Conservation (phyloP, 2,888 invertebrate genomes). For the Empis livida region DNA sequence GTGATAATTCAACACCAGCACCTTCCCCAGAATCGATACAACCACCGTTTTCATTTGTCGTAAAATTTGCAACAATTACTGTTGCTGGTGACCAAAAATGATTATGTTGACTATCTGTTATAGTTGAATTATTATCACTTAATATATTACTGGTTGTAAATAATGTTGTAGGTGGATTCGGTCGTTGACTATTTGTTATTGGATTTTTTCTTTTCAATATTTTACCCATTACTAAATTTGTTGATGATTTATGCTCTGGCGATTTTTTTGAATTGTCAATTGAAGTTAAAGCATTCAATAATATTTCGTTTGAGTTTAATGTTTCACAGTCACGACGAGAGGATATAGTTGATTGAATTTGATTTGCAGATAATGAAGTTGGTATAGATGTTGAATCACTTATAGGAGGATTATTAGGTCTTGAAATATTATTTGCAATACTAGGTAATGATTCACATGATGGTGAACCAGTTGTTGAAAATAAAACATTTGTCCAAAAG, state of each 20-base stretch:
- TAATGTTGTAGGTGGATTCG: slow-evolving; percentile 2
- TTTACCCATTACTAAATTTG: slow-evolving; percentile 5
- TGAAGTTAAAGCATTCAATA: too few species aligned
- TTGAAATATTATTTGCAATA: too few species aligned
- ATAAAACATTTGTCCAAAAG: slow-evolving; percentile 11
- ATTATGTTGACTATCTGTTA: not conserved
- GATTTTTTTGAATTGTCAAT: not conserved
- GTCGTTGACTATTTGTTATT: not conserved
- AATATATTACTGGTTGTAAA: too few species aligned
- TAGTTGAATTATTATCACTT: not conserved
- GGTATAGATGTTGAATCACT: too few species aligned
- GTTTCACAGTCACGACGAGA: not conserved
- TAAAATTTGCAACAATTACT: not conserved
- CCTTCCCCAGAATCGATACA: too few species aligned
- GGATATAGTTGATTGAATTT: too few species aligned
- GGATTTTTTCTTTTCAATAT: slow-evolving; percentile 7
- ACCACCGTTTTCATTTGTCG: not conserved
- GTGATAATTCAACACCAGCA: too few species aligned
- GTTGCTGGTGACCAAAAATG: not conserved
- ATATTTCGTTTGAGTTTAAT: not conserved
- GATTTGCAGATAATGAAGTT: too few species aligned
- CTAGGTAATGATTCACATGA: slow-evolving; percentile 8
- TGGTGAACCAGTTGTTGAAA: slow-evolving; percentile 5
- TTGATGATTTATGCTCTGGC: slow-evolving; percentile 1
- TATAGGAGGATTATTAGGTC: too few species aligned